phyloP scores from a whole-genome alignment of 2,888 invertebrate genomes.

The Flexamia atlantica region DNA sequence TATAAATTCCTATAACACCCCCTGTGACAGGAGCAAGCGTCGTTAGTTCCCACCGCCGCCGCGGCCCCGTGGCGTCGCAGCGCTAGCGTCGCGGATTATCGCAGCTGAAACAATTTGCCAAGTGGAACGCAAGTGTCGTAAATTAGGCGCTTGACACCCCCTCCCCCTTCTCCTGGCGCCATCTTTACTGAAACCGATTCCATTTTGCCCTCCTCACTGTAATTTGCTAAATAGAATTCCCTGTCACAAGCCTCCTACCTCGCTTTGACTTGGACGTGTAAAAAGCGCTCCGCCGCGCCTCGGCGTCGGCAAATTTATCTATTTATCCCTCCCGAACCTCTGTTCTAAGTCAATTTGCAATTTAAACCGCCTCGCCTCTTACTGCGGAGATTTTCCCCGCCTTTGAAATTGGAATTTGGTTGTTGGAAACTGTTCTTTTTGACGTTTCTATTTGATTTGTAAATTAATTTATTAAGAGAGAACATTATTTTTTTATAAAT shows the following conservation, averaged over 20 bases:
- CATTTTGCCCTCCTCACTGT: constrained; percentile 55
- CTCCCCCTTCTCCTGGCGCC: constrained; percentile 38
- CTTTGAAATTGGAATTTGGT: neutral
- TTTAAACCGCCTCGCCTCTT: constrained; percentile 3
- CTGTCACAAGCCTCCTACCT: constrained; percentile 30
- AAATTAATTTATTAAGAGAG: too few species aligned
- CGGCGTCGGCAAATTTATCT: constrained; percentile 18
- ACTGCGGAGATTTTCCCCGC: neutral
- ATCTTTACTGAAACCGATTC: constrained; percentile 62
- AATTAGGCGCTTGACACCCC: constrained; percentile 42
- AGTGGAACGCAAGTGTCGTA: constrained; percentile 60
- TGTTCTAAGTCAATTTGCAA: constrained; percentile 30
- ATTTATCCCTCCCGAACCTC: constrained; percentile 4
- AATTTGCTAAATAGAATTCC: constrained; percentile 57
- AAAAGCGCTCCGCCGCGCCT: neutral
- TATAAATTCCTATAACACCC: too few species aligned
- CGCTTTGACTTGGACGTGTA: constrained; percentile 14
- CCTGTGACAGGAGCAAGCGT: neutral
- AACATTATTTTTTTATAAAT: too few species aligned
- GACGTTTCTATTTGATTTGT: too few species aligned
- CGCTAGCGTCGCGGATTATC: constrained; percentile 58
- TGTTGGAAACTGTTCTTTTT: too few species aligned
- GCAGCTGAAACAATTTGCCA: constrained; percentile 57
- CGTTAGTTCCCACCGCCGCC: neutral
- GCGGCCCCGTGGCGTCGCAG: neutral